phyloP scores from a whole-genome alignment of 2,113 vertebrate genomes.

The Gymnarchus niloticus region DNA sequence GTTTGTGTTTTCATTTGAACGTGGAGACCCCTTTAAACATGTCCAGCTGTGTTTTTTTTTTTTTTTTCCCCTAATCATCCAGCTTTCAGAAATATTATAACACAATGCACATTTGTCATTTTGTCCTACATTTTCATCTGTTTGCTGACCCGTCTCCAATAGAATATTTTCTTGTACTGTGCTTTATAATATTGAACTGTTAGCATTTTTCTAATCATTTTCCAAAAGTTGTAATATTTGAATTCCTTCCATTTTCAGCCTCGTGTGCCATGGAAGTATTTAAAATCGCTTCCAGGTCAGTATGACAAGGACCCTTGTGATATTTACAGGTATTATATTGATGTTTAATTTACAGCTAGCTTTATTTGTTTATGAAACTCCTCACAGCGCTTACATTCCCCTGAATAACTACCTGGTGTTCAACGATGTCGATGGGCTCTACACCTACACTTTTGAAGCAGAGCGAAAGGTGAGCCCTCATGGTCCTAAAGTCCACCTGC shows the following conservation, averaged over 20 bases:
- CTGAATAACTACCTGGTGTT: constrained; percentile 94
- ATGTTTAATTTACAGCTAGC: background rate
- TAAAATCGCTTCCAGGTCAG: constrained; percentile 94
- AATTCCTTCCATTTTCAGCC: constrained; percentile 59
- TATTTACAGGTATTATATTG: background rate
- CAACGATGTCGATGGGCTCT: constrained; percentile 87
- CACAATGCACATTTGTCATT: background rate
- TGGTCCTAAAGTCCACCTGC: background rate
- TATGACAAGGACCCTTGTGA: background rate
- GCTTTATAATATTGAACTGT: background rate
- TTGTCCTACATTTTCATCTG: background rate
- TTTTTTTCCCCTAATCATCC: background rate
- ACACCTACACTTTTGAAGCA: constrained; percentile 89
- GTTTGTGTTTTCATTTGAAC: background rate
- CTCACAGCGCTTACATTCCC: constrained; percentile 79
- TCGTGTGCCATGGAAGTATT: constrained; percentile 90
- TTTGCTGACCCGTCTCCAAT: background rate
- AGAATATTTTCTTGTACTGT: background rate
- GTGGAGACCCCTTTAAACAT: background rate
- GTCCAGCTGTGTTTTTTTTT: background rate
- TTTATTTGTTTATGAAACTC: constrained; percentile 2
- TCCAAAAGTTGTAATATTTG: background rate
- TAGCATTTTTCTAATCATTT: background rate
- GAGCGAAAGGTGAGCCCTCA: constrained; percentile 75
- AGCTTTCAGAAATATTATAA: background rate